Evolutionary conservation across 2,797 vertebrate genomes (phyloP).

Genomic region (Danionella dracula): DNA sequence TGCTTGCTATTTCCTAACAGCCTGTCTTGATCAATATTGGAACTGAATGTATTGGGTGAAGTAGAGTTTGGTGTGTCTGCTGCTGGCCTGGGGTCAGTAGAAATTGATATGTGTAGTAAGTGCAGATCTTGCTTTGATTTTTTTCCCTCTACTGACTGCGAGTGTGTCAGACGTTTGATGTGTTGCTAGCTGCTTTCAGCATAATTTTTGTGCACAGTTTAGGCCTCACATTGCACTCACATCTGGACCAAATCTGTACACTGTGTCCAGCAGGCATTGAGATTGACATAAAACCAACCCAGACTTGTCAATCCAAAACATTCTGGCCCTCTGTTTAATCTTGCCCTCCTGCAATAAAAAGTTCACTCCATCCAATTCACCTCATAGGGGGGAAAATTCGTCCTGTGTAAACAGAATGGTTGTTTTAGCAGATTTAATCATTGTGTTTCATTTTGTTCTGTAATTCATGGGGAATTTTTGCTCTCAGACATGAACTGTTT

Average conservation of each 20-base stretch:
- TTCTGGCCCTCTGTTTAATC: not conserved
- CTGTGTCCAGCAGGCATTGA: constrained; percentile 62
- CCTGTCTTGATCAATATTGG: not conserved
- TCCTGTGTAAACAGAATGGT: not conserved
- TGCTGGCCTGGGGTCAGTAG: constrained; percentile 23
- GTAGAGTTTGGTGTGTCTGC: not conserved
- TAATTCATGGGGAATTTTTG: no score
- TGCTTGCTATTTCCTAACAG: not conserved
- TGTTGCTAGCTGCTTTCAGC: constrained; percentile 55
- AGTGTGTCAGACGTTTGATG: constrained; percentile 58
- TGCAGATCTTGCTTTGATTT: constrained; percentile 36
- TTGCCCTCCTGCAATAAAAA: not conserved
- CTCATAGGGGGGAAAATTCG: not conserved
- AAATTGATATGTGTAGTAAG: constrained; percentile 56
- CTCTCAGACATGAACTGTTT: no score
- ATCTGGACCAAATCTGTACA: constrained; percentile 53
- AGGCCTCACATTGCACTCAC: constrained; percentile 50
- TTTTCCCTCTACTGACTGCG: constrained; percentile 47
- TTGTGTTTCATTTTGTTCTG: no score
- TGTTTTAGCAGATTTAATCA: no score
- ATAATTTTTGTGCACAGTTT: constrained; percentile 53
- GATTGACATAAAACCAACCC: constrained; percentile 58
- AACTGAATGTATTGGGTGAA: not conserved
- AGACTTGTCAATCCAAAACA: not conserved
- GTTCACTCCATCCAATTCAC: not conserved